These are phyloP conservation scores for Cherax destructor DNA, from an alignment of 1,140 invertebrate genomes.

Conservation along the genomic window DNA sequence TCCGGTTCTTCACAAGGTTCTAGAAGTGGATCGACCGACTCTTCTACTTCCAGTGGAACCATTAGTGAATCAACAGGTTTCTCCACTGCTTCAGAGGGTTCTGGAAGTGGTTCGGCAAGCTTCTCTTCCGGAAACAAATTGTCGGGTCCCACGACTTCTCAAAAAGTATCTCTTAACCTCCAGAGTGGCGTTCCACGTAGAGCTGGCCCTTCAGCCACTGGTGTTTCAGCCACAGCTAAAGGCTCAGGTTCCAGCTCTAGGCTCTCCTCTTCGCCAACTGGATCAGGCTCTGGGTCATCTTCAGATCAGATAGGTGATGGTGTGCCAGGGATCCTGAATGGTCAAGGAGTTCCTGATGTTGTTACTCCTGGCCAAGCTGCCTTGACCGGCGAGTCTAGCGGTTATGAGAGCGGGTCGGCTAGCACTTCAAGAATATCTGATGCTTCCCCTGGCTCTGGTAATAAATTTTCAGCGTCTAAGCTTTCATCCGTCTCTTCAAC, in stretches of 20 bases:
- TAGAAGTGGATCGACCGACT: no score
- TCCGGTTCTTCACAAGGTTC: neutral
- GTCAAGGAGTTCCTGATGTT: neutral
- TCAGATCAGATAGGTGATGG: neutral
- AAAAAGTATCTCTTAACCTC: no score
- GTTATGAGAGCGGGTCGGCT: neutral
- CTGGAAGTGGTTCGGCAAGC: no score
- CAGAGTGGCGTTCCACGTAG: no score
- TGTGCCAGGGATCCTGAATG: conserved; percentile 5
- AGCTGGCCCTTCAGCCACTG: no score
- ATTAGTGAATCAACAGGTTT: no score
- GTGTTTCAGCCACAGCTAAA: no score
- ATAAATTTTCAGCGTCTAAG: neutral
- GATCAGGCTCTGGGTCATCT: neutral
- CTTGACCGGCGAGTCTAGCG: neutral
- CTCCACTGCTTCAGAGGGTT: no score
- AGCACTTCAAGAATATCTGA: neutral
- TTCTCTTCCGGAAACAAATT: no score
- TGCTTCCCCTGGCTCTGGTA: neutral
- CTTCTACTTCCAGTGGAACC: no score
- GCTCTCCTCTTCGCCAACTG: neutral
- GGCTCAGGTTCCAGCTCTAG: neutral
- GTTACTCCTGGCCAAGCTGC: neutral
- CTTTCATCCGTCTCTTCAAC: neutral
- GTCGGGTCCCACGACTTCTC: no score